A percentile compares a stretch with the other conserved stretches of the same genome.
Evolutionary conservation across 2,888 invertebrate species (phyloP).

Genomic region (Strigamia crassipes): DNA sequence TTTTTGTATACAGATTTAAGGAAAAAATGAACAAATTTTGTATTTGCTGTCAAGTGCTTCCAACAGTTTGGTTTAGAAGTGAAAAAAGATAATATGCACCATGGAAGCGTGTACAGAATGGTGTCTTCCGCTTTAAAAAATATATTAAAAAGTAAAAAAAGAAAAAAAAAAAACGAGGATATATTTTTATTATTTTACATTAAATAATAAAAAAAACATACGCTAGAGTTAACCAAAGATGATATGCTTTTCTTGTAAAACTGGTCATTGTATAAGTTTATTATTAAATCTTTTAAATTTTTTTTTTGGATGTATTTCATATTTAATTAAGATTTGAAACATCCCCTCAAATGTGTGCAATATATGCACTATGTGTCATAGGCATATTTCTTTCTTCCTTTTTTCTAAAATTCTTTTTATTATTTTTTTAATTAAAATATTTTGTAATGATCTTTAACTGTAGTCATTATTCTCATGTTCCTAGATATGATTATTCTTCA

Average conservation of each 20-base stretch:
- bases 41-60: conserved; percentile 13
- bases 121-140: conserved; percentile 16
- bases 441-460: background rate
- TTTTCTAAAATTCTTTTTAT: conserved; percentile 10
- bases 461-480: conserved; percentile 26
- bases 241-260: conserved; percentile 21
- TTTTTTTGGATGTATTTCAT: conserved; percentile 16
- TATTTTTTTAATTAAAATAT: conserved; percentile 16
- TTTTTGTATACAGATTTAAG: conserved; percentile 14
- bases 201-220: conserved; percentile 20
- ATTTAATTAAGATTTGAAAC: conserved; percentile 24
- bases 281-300: background rate
- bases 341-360: conserved; percentile 10
- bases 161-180: conserved; percentile 15
- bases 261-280: conserved; percentile 17
- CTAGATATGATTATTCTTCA: conserved; percentile 10
- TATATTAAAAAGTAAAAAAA: background rate
- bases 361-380: conserved; percentile 26
- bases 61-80: conserved; percentile 21
- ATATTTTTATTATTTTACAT: conserved; percentile 21
- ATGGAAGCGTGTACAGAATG: conserved; percentile 10
- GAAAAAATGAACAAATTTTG: background rate
- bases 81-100: conserved; percentile 12
- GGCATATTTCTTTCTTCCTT: background rate
- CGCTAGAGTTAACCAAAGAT: conserved; percentile 41